A percentile compares a stretch with the other conserved stretches of the same genome.
Evolutionary conservation across 2,113 vertebrate genomes (phyloP).

Genomic region (Clinocottus analis): DNA sequence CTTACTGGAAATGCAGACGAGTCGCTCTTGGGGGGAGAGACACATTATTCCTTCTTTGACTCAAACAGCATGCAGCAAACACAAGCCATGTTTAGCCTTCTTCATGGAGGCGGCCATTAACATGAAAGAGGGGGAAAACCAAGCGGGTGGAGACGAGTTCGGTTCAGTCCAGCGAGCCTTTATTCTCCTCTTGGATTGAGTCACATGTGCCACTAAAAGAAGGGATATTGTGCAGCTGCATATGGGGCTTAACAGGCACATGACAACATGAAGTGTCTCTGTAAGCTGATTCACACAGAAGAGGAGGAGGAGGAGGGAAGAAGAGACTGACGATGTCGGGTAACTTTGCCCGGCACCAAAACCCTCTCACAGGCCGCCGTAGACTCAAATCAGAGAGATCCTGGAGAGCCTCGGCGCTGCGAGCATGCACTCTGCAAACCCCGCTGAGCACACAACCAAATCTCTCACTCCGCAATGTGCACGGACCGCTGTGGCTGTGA

Average conservation of each 20-base stretch:
- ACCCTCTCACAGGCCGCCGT: constrained; percentile 50
- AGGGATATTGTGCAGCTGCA: constrained; percentile 52
- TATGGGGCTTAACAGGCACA: constrained; percentile 49
- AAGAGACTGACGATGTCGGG: constrained; percentile 40
- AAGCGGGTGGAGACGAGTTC: constrained; percentile 22
- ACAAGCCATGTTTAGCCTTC: neutral
- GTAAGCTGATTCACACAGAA: constrained; percentile 53
- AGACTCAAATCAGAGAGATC: constrained; percentile 54
- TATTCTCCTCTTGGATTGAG: constrained; percentile 26
- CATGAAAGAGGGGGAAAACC: neutral
- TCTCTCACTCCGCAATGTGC: constrained; percentile 47
- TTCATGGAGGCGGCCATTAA: neutral
- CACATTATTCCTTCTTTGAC: neutral
- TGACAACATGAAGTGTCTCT: constrained; percentile 34
- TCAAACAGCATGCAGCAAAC: constrained; percentile 17
- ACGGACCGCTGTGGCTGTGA: constrained; percentile 21
- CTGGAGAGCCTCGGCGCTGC: constrained; percentile 41
- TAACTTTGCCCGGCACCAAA: constrained; percentile 50
- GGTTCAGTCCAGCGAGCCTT: constrained; percentile 8
- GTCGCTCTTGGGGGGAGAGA: neutral
- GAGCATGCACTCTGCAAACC: constrained; percentile 53
- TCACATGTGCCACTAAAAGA: constrained; percentile 50
- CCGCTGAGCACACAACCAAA: constrained; percentile 53
- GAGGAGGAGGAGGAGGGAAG: neutral
- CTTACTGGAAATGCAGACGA: constrained; percentile 34